These are phyloP conservation scores for Cyphomyrus discorhynchus DNA, from an alignment of 2,113 vertebrate genomes.

Conservation along the genomic window DNA sequence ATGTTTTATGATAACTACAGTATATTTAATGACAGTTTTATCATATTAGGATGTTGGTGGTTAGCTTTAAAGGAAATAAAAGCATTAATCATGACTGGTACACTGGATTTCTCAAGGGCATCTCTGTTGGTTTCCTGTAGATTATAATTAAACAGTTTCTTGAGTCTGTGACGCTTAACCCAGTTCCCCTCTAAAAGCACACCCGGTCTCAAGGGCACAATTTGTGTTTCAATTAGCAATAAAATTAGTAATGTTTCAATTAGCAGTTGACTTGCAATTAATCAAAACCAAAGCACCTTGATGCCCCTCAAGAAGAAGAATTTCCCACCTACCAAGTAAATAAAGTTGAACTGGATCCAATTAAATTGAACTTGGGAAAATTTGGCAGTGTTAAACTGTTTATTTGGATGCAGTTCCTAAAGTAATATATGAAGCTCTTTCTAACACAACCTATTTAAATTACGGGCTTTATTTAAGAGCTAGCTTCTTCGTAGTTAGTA, in stretches of 20 bases:
- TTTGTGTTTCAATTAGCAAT: not conserved
- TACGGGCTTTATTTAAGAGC: not conserved
- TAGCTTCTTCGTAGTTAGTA: not conserved
- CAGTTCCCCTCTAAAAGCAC: not conserved
- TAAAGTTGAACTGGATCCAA: not conserved
- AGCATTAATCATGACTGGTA: not conserved
- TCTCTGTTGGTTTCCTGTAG: not conserved
- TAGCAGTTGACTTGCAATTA: not conserved
- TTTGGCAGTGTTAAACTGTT: not conserved
- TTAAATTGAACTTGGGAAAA: not conserved
- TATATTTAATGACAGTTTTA: not conserved
- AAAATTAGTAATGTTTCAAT: not conserved
- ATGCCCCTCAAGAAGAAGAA: not conserved
- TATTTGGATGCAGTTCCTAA: not conserved
- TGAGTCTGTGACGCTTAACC: not conserved
- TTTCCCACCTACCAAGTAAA: not conserved
- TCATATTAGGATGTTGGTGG: not conserved
- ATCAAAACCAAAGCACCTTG: not conserved
- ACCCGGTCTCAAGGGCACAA: not conserved
- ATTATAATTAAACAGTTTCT: not conserved
- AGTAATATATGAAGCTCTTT: not conserved
- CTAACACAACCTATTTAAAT: not conserved
- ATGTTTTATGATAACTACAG: not conserved
- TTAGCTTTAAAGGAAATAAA: not conserved
- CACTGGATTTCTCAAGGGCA: not conserved